Evolutionary conservation across 2,888 invertebrate genomes (phyloP).

Genomic region (Rapana venosa): DNA sequence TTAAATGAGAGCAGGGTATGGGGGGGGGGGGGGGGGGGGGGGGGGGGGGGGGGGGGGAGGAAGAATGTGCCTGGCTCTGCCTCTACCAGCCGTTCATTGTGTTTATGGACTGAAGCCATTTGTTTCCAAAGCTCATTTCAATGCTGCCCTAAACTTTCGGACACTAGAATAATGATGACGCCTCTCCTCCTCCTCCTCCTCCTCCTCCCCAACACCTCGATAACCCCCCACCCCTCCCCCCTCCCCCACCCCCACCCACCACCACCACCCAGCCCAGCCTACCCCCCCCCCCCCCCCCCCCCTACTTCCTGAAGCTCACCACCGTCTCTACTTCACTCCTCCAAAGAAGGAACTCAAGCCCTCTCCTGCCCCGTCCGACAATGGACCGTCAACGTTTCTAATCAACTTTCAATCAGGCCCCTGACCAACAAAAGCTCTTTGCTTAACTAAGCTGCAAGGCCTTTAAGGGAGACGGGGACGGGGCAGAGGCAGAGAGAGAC

Average conservation of each 20-base stretch:
- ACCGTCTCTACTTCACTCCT: background rate
- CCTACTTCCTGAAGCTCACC: background rate
- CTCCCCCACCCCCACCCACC: background rate
- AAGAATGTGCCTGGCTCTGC: no score
- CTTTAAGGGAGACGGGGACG: background rate
- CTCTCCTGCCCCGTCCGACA: background rate
- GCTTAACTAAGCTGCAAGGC: constrained; percentile 45
- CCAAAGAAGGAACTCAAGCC: no score
- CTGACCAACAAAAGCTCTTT: constrained; percentile 53
- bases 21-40: no score
- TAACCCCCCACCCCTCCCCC: background rate
- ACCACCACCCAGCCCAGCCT: background rate
- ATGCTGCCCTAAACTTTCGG: background rate
- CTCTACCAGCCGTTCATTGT: background rate
- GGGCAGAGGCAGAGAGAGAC: no score
- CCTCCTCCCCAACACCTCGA: background rate
- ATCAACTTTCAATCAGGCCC: constrained; percentile 53
- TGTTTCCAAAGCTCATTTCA: background rate
- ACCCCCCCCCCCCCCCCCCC: background rate
- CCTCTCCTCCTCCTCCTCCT: background rate
- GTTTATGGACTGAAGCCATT: background rate
- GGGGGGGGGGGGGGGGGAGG: no score
- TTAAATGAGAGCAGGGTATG: no score
- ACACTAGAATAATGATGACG: background rate
- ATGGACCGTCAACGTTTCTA: constrained; percentile 38